These are phyloP conservation scores for Myotis vivesi DNA, from an alignment of 2,797 vertebrate genomes.

Conservation along the genomic window DNA sequence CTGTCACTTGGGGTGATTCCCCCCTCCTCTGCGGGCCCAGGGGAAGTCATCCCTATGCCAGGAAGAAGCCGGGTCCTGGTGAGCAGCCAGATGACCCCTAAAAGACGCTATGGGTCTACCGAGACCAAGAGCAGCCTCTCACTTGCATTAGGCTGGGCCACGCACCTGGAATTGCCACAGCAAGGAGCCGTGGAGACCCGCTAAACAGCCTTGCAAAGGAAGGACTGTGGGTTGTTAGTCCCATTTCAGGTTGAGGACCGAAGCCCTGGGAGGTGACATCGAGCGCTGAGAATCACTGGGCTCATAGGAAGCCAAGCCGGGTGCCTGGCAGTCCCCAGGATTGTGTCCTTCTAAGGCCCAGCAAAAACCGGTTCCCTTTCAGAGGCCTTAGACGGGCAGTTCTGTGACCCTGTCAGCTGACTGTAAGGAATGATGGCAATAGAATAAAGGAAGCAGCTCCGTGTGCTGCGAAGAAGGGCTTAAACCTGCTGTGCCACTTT, in stretches of 20 bases:
- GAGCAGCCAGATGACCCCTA: background rate
- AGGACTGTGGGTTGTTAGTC: background rate
- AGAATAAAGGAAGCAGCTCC: too few relatives aligned
- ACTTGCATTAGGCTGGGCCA: rapidly evolving
- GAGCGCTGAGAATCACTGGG: background rate
- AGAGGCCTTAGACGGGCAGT: background rate
- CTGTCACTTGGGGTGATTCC: background rate
- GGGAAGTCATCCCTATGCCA: background rate
- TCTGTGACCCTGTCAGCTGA: background rate
- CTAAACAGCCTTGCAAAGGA: background rate
- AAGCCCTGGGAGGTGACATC: background rate
- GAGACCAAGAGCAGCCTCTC: background rate
- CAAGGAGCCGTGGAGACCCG: background rate
- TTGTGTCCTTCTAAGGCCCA: background rate
- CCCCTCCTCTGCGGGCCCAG: background rate
- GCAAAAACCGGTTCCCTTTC: background rate
- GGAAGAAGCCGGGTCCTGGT: background rate
- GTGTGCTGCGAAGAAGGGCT: background rate
- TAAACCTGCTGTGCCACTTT: background rate
- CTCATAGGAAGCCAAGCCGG: background rate
- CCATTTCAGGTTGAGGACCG: background rate
- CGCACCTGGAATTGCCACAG: background rate
- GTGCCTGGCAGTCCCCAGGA: background rate
- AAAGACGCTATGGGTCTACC: background rate
- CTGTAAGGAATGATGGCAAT: background rate